phyloP scores from a whole-genome alignment of 2,888 invertebrate genomes.

The Leptinotarsa rubiginosa region DNA sequence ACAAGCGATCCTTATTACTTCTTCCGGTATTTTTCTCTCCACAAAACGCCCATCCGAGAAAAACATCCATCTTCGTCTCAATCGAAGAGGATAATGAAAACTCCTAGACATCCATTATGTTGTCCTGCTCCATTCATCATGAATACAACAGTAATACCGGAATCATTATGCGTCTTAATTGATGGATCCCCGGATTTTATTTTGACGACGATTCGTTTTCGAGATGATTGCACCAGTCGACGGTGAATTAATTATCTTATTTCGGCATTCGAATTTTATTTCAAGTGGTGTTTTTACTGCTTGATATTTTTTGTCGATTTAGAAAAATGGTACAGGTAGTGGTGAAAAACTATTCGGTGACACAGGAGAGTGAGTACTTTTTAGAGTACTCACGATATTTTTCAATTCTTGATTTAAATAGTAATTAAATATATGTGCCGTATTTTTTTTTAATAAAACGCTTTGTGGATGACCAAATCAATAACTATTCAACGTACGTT shows the following conservation, averaged over 20 bases:
- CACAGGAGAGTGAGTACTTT: no score
- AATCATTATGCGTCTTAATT: constrained; percentile 15
- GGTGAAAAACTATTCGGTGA: no score
- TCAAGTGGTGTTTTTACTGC: no score
- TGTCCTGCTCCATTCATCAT: constrained; percentile 9
- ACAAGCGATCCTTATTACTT: neutral
- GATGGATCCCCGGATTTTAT: constrained; percentile 17
- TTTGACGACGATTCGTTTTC: neutral
- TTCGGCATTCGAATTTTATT: no score
- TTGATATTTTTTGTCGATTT: no score
- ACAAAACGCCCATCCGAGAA: neutral
- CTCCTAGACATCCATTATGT: constrained; percentile 15
- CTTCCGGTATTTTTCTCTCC: neutral
- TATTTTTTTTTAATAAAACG: no score
- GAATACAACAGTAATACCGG: constrained; percentile 8
- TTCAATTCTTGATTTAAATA: no score
- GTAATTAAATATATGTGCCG: no score
- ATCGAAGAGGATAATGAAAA: constrained; percentile 7
- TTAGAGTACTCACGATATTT: no score
- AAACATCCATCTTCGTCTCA: constrained; percentile 15
- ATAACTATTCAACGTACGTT: no score
- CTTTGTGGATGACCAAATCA: no score
- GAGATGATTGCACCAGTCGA: constrained; percentile 5
- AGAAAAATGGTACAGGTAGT: no score
- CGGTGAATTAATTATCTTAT: neutral